Evolutionary conservation across 2,888 invertebrate genomes (phyloP), one percentile per base, ranked within the genome.

Genomic region (Eumerus sabulonum): DNA sequence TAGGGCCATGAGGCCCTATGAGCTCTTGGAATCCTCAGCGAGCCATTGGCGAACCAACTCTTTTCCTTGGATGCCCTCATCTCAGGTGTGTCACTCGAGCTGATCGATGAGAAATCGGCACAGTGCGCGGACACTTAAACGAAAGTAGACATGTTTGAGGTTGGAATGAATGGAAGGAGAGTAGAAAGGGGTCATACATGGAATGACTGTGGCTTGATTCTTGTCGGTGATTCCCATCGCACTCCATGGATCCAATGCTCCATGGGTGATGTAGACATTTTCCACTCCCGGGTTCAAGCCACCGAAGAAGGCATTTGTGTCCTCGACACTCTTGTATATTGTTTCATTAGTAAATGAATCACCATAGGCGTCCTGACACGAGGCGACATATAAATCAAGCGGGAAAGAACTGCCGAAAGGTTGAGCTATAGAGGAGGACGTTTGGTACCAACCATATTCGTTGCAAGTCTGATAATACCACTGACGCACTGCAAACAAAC

Each of bases 401-500:
- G 88, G 88, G 68, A 87, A 87, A 38, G 83, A 85, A 4, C 50
- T 84, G 16, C 88, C 87, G 12, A 92, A 92, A 0, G 94, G 93
- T 76, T 93, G 92, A 0, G 89, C 85, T 0, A 83, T 54, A 11
- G 92, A 91, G 74, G 90, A 91, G 0, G 95, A 93, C 1, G 94
- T 93, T 89, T 95, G 95, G 88, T 92, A 96, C 91, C 93, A 96
- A 62, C 96, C 96, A 87, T 92, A 96, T 90, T 97, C 96, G 57
- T 93, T 93, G 87, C 97, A 97, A 0, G 95, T 95, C 89, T 96
- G 96, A 87, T 94, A 96, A 1, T 90, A 91, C 96, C 96, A 96
- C 50, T 93, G 91, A 0, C 95, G 92, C 86, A 90, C 94, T 93
- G 87, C 87, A 85, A 70, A 59, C 62, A 4, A 72, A 59, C 64